Evolutionary conservation across 92 coral and sea anemone genomes (phyloP), one percentile per base, ranked within the genome.

Genomic region (Micromussa lordhowensis): DNA sequence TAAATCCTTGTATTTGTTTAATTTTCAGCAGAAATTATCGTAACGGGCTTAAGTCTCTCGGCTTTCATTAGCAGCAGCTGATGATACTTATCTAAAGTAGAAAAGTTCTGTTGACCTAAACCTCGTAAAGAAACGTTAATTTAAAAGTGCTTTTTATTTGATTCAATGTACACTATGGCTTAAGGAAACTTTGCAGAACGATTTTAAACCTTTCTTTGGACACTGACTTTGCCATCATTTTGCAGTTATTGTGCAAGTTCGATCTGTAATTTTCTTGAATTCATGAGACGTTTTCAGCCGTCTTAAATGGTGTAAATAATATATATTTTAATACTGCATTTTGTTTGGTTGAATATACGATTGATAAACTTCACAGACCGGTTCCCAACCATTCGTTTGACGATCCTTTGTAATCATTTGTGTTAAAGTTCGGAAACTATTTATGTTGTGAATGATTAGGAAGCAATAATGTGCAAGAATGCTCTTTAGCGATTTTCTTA

Each of bases 1-100:
- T 49, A 40, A 82, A 82, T 26, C 86, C 86, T 17, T 69, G 76
- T 5, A 70, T 82, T 30, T 82, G 86, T 69, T 82, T 82, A 4
- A 29, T 32, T 82, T 69, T 51, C 0, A 28, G 78, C 51, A 22
- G 38, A 44, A 82, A 69, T n/a, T 82, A 82, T 51, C 86, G 78
- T 19, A 61, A 49, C 69, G 68, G 51, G 2, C 19, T 82, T 1
- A 82, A 30, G 32, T 19, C 57, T 44, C 48, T 82, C 49, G n/a
- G n/a, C n/a, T n/a, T n/a, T n/a, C n/a, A n/a, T n/a, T n/a, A n/a
- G 24, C 21, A 66, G 30, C 11, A 4, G 3, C 21, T 66, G 28
- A 22, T 21, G 30, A 21, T 8, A 55, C 61, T 3, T 15, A 55
- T n/a, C 16, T n/a, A n/a, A 14, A 22, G 28, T 13, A 13, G 30